Evolutionary conservation across 2,113 vertebrate species (phyloP), one percentile per base, ranked within the genome.

Genomic region (Dermatemys mawii): DNA sequence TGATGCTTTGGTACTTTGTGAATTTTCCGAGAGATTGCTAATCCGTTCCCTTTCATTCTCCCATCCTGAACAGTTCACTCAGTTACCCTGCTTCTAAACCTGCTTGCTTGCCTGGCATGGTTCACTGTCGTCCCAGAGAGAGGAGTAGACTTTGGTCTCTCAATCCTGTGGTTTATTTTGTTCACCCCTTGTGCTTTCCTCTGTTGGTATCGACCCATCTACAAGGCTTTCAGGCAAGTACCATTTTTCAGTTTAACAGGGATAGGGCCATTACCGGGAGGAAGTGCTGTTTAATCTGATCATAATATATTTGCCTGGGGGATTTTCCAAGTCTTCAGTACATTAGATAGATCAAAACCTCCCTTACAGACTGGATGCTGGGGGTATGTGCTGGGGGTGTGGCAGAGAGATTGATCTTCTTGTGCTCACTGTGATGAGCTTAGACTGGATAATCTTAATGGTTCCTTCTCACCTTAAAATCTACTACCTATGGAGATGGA

Each of bases 171-270:
- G 99, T 98, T 99, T 92, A 49, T 99, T 95, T 97, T 99, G 96
- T 99, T 99, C 98, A 99, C 99, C 13, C 99, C 99, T 1, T 99
- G 99, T 95, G 98, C 99, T 92, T 99, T 99, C 94, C 48, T 99
- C 89, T 99, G 99, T 94, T 99, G 99, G 99, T 99, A 99, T 98
- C 98, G 99, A 94, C 99, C 99, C 0, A 98, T 99, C 90, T 99
- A 99, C 97, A 99, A 99, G 97, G 99, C 99, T 92, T 99, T 99
- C 98, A 99, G 98, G 99, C 99, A 96, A 97, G 96, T 97, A 14
- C 50, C 19, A 0, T 75, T 54, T 63, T 27, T 22, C 50, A 22
- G 22, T 76, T 13, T 53, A 0, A 2, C 0, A 0, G 35, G 53
- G 26, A 29, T 44, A 1, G 49, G n/a, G 54, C 75, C 80, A 24